Evolutionary conservation across 2,888 invertebrate species (phyloP), one percentile per base, ranked within the genome.

Genomic region (Piscicola geometra): DNA sequence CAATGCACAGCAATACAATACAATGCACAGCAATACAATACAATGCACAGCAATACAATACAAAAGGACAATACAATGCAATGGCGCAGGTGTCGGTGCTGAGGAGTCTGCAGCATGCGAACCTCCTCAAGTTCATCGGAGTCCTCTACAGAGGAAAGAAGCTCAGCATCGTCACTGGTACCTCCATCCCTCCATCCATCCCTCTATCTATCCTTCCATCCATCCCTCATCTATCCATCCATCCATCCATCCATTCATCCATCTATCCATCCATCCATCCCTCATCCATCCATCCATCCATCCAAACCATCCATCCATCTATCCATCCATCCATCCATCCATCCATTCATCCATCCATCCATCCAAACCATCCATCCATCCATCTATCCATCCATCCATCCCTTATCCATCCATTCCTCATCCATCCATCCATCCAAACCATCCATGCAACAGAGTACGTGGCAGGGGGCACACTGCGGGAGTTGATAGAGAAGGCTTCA

Each of bases 101-200:
- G 60, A 89, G 95, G 21, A 93, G 93, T 67, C 88, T 96, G 78
- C 90, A 91, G 81, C 95, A 96, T 86, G 90, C 91, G 35, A 94
- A 95, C 86, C 94, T 96, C 67, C 87, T 96, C 56, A 89, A 92
- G 64, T 94, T 95, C 85, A 91, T 94, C 79, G 96, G 96, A 0
- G 94, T 96, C 0, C 87, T 96, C 79, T 95, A 95, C 87, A 93
- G 93, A 84, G 94, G 95, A 81, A 91, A 93, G 83, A 90, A 93
- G 75, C 87, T 96, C 78, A 94, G 94, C 83, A 88, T 96, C 79
- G 92, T 96, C 75, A 95, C 95, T 78, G 84, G 83, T 84, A 47
- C 47, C 56, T n/a, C n/a, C 15, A 67, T 35, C 32, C 41, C 15
- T 67, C 12, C 41, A 41, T 64, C 21, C 30, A 12, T 35, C 68